Percentiles rank a stretch among this genome's conserved stretches.
phyloP scores from a whole-genome alignment of 2,113 vertebrate genomes.

The Bucco capensis region DNA sequence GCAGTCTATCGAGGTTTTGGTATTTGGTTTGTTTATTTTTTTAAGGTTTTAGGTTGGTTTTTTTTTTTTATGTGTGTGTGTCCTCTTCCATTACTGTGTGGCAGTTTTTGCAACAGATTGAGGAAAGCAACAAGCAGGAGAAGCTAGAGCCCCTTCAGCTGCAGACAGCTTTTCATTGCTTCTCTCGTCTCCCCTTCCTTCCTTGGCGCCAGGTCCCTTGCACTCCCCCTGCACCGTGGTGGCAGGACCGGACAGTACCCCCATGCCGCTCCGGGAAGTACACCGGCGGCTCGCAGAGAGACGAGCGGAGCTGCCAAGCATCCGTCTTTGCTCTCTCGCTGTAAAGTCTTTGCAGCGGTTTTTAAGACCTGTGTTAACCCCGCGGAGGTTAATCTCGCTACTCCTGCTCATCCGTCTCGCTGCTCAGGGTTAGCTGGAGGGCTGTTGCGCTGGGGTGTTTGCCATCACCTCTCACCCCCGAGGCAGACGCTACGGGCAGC shows the following conservation, averaged over 20 bases:
- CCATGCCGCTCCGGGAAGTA: not conserved
- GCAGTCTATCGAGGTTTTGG: fast-evolving
- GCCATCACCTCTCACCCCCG: not conserved
- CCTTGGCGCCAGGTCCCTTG: not conserved
- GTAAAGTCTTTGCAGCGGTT: not conserved
- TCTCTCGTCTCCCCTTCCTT: not conserved
- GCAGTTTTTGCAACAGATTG: not conserved
- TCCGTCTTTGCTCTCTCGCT: not conserved
- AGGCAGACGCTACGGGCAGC: not conserved
- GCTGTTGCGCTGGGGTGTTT: not conserved
- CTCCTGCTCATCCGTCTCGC: not conserved
- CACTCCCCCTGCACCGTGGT: not conserved
- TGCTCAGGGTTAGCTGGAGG: not conserved
- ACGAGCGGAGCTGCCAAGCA: not conserved
- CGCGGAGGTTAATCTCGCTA: not conserved
- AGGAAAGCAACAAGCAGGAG: not conserved
- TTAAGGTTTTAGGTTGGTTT: not conserved
- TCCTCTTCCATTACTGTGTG: not conserved
- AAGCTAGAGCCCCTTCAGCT: not conserved
- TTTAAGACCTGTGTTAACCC: not conserved
- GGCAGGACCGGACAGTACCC: not conserved
- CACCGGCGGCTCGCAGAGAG: not conserved
- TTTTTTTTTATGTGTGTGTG: not conserved
- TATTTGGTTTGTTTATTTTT: not conserved
- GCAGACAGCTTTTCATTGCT: not conserved